These are phyloP conservation scores for Stomatorhinus walkeri DNA, from an alignment of 2,797 vertebrate species.

Conservation along the genomic window DNA sequence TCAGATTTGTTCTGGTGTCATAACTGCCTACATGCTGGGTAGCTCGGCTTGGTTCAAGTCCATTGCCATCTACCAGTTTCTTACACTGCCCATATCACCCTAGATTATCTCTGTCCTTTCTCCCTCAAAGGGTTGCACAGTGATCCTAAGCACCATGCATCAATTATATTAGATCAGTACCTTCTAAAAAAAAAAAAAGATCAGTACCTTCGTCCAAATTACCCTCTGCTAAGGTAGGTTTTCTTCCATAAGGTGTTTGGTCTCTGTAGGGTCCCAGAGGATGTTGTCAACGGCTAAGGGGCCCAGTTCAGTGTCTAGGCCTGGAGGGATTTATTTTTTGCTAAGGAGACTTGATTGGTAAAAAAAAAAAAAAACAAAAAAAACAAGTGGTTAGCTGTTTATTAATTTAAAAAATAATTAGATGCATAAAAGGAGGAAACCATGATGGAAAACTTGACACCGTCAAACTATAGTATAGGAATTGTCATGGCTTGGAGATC, in stretches of 20 bases:
- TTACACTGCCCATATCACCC: not conserved
- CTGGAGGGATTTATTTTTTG: not conserved
- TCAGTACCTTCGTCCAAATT: not conserved
- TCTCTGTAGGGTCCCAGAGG: not conserved
- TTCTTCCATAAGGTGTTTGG: not conserved
- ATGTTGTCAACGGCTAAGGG: not conserved
- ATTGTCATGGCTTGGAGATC: not conserved
- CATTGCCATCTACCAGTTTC: not conserved
- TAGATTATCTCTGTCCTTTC: not conserved
- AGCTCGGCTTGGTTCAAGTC: not conserved
- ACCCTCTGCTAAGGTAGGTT: not conserved
- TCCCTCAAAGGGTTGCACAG: not conserved
- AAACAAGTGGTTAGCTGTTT: not conserved
- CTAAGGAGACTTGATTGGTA: not conserved
- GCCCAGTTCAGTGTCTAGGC: not conserved
- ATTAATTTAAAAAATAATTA: not conserved
- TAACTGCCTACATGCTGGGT: not conserved
- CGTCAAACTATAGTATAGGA: not conserved
- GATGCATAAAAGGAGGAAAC: not conserved
- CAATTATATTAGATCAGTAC: not conserved
- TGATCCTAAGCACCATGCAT: not conserved
- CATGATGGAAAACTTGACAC: not conserved
- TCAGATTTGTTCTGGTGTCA: not conserved
- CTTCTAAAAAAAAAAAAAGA: too few species aligned
- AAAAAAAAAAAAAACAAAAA: not conserved